Evolutionary conservation across 2,113 vertebrate species (phyloP).

Genomic region (Apodemus speciosus): DNA sequence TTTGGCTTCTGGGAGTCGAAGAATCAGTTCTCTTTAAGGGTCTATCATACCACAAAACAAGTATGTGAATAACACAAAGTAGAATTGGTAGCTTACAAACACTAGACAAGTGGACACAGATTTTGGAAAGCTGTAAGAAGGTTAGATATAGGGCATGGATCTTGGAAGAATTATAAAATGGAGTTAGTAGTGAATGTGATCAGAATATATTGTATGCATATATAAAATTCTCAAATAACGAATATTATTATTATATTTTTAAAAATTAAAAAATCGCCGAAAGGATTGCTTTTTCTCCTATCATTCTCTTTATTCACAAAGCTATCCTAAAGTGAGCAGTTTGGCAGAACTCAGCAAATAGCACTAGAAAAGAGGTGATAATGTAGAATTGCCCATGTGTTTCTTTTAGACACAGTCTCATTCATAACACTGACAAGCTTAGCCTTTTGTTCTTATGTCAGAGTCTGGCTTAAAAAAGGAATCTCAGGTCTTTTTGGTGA

Average conservation of each 20-base stretch:
- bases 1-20: neutral
- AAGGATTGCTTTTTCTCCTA: neutral
- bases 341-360: neutral
- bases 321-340: neutral
- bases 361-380: too few species aligned
- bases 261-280: neutral
- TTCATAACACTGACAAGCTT: neutral
- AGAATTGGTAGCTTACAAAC: neutral
- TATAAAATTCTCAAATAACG: neutral
- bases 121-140: neutral
- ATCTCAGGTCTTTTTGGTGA: neutral
- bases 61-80: too few species aligned
- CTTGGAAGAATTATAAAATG: neutral
- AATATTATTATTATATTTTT: neutral
- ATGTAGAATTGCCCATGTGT: neutral
- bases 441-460: neutral
- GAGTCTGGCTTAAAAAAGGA: neutral
- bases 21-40: neutral
- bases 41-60: neutral
- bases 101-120: neutral
- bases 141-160: neutral
- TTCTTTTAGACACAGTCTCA: neutral
- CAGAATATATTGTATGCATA: neutral
- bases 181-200: neutral
- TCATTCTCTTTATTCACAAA: neutral